Evolutionary conservation across 2,797 vertebrate species (phyloP), one percentile per base, ranked within the genome.

Genomic region (Lemur catta): DNA sequence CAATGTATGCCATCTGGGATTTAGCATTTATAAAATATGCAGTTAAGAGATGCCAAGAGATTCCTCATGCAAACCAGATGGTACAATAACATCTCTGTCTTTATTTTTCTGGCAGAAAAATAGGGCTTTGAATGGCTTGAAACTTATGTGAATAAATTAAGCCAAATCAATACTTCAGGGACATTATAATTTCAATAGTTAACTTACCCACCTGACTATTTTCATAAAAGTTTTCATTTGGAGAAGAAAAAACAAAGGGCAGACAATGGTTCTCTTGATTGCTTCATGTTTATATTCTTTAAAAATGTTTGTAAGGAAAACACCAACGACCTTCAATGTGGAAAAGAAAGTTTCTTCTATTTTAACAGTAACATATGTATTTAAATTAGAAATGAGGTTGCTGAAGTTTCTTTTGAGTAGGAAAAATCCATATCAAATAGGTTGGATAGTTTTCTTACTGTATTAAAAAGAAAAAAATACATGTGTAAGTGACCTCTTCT

Each of bases 331-430:
- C 84, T 91, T 93, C 46, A 48, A 6, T 30, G 52, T 22, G 20
- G 22, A 59, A 85, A 91, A 81, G 55, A 55, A 95, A 84, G 61
- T 85, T 91, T 67, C 57, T 95, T 22, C 17, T 91, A 75, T 85
- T 93, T 89, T 94, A 74, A 86, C 48, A 65, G n/a, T 71, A 33
- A 76, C 65, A 17, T 46, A 84, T 85, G 79, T 41, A 4, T 97
- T 98, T 98, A 96, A 97, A 55, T 88, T 93, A 88, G 52, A 97
- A 98, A 65, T 41, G 4, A 41, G 84, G 93, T 79, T 84, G 61
- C 94, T 89, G 93, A 96, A 97, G 98, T 95, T 50, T 96, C 96
- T 94, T 98, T 97, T 97, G 94, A 98, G n/a, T 5, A 50, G 88
- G 4, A 67, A 94, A 96, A 80, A 48, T 89, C 91, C 93, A 43